These are phyloP conservation scores for Lepeophtheirus nordmannii DNA, from an alignment of 2,888 invertebrate genomes.

Conservation along the genomic window DNA sequence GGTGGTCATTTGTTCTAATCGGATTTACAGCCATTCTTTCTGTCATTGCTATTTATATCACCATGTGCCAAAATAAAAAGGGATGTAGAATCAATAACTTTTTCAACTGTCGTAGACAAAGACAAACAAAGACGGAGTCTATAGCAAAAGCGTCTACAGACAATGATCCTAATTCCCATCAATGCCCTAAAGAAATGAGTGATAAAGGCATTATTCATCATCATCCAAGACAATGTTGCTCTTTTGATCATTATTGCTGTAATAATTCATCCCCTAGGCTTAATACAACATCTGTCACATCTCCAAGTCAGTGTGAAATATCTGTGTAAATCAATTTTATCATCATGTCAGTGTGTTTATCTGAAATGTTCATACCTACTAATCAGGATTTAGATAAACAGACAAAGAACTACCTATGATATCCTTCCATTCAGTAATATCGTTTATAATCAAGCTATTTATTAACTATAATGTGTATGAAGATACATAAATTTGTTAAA, in stretches of 20 bases:
- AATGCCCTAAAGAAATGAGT: not conserved
- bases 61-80: not conserved
- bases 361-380: no score
- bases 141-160: not conserved
- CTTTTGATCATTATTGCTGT: not conserved
- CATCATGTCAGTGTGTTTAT: not conserved
- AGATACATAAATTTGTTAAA: no score
- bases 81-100: not conserved
- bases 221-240: not conserved
- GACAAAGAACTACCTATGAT: no score
- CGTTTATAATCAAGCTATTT: no score
- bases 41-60: not conserved
- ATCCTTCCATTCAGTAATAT: no score
- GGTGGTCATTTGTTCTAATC: not conserved
- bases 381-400: no score
- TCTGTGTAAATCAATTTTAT: not conserved
- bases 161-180: not conserved
- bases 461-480: no score
- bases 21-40: constrained; percentile 1
- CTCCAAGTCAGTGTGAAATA: constrained; percentile 1
- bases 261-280: not conserved
- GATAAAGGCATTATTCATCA: not conserved
- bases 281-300: not conserved
- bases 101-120: not conserved
- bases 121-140: not conserved